Evolutionary conservation across 2,888 invertebrate species (phyloP).

Genomic region (Drosophila cognata): DNA sequence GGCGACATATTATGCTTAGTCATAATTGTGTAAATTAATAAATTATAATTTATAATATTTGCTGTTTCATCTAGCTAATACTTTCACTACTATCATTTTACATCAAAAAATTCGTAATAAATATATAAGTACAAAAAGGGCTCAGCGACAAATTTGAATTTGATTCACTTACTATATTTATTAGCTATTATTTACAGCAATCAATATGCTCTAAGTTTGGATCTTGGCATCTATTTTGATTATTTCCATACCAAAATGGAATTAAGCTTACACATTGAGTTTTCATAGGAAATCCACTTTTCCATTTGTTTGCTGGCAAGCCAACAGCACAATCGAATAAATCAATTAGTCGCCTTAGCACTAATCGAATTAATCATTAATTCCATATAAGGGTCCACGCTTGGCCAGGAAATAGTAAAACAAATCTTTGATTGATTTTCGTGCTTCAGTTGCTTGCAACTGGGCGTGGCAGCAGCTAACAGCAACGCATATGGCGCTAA

Average conservation of each 20-base stretch:
- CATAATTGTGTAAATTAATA: not conserved
- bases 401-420: constrained; percentile 36
- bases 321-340: constrained; percentile 16
- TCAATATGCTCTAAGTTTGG: not conserved
- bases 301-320: not conserved
- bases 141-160: too few species aligned
- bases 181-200: too few species aligned
- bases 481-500: constrained; percentile 65
- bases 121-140: too few species aligned
- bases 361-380: constrained; percentile 34
- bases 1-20: not conserved
- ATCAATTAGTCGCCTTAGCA: constrained; percentile 30
- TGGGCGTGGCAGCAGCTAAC: constrained; percentile 54
- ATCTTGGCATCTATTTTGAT: not conserved
- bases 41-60: not conserved
- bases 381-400: constrained; percentile 56
- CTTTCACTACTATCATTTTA: too few species aligned
- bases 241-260: not conserved
- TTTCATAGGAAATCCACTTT: not conserved
- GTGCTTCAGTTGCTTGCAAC: constrained; percentile 57
- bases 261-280: not conserved
- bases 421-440: constrained; percentile 45
- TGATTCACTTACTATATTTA: too few species aligned
- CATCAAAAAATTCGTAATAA: too few species aligned
- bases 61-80: not conserved